These are phyloP conservation scores for Girardia tigrina DNA, from an alignment of 2,888 invertebrate species.

Conservation along the genomic window DNA sequence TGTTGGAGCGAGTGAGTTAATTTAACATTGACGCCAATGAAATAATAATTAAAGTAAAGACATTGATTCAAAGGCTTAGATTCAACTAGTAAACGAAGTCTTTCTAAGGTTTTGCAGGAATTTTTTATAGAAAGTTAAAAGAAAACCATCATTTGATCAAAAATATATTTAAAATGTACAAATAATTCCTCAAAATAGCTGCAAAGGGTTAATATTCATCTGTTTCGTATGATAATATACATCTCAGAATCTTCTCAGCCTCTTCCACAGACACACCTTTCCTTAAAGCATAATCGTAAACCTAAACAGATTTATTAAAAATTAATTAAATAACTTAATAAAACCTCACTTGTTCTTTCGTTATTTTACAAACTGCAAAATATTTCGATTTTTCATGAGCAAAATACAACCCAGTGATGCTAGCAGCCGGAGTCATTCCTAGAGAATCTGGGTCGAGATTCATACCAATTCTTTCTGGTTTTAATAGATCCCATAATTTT, in stretches of 20 bases:
- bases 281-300: constrained; percentile 53
- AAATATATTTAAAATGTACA: no score
- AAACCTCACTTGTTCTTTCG: constrained; percentile 53
- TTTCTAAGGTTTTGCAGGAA: no score
- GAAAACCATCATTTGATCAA: no score
- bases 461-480: constrained; percentile 50
- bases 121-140: no score
- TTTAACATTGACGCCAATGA: no score
- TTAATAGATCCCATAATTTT: constrained; percentile 54
- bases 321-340: no score
- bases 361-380: constrained; percentile 55
- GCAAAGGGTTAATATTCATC: constrained; percentile 26
- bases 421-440: constrained; percentile 56
- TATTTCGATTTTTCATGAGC: constrained; percentile 54
- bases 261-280: constrained; percentile 47
- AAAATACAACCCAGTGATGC: constrained; percentile 55
- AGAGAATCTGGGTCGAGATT: constrained; percentile 53
- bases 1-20: no score
- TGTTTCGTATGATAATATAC: constrained; percentile 53
- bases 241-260: constrained; percentile 46
- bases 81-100: no score
- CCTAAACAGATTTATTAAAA: constrained; percentile 42
- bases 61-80: no score
- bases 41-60: no score
- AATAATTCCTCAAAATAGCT: no score